A percentile compares a stretch with the other conserved stretches of the same genome.
These are phyloP conservation scores for Uromys caudimaculatus DNA, from an alignment of 2,797 vertebrate genomes.

Conservation along the genomic window DNA sequence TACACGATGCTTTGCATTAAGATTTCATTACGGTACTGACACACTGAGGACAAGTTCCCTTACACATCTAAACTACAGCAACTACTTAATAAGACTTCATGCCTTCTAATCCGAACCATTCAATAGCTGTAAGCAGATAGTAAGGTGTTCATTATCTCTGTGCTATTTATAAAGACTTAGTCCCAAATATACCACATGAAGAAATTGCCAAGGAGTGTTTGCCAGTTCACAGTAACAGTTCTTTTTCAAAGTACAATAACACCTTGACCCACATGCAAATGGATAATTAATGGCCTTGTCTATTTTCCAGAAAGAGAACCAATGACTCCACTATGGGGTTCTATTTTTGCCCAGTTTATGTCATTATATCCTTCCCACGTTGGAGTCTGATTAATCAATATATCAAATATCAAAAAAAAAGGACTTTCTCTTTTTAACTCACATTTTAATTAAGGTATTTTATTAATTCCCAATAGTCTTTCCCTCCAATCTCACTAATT, in stretches of 20 bases:
- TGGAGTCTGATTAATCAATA: constrained; percentile 48
- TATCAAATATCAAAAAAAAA: constrained; percentile 62
- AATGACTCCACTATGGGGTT: background rate
- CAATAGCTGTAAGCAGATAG: background rate
- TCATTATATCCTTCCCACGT: constrained; percentile 24
- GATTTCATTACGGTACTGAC: background rate
- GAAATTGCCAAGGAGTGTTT: background rate
- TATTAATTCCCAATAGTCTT: constrained; percentile 64
- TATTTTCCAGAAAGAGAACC: background rate
- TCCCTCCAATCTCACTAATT: constrained; percentile 30
- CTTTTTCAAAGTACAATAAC: background rate
- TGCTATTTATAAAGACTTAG: background rate
- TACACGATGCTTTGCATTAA: background rate
- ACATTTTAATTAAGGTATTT: constrained; percentile 64
- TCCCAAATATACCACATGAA: background rate
- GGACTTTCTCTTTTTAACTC: constrained; percentile 51
- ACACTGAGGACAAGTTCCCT: background rate
- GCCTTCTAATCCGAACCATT: background rate
- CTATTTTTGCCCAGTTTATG: constrained; percentile 41
- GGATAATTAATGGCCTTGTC: constrained; percentile 21
- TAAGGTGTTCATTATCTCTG: background rate
- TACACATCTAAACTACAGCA: background rate
- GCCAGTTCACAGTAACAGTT: background rate
- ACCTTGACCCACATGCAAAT: background rate
- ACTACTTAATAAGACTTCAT: background rate